Conservation (phyloP, 30 jellyfish, hydroid and myxozoan genomes). For the Pseudorhiza aurosa region DNA sequence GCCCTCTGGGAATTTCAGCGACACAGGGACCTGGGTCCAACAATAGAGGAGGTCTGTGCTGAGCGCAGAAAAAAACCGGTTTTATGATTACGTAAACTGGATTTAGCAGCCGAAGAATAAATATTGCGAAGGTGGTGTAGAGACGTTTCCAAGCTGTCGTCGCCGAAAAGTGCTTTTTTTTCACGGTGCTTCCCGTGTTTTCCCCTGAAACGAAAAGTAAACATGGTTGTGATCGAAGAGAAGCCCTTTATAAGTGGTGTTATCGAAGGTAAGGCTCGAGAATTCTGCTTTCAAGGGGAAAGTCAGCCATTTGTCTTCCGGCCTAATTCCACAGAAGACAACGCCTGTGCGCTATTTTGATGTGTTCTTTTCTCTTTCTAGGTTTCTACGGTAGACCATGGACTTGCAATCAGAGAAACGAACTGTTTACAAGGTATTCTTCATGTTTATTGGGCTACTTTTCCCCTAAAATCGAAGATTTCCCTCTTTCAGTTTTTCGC, state of each 20-base stretch:
- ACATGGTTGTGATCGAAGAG: conserved; percentile 92
- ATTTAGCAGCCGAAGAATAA: not conserved
- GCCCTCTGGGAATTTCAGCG: too few species aligned
- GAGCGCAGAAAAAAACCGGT: conserved; percentile 68
- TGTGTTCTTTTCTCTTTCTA: conserved; percentile 5
- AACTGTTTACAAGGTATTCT: conserved; percentile 79
- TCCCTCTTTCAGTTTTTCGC: too few species aligned
- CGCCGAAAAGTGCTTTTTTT: not conserved
- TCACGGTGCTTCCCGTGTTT: conserved; percentile 76
- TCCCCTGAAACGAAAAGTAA: not conserved
- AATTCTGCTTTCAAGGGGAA: too few species aligned
- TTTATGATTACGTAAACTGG: conserved; percentile 2
- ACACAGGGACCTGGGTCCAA: not conserved
- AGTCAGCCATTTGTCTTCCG: conserved; percentile 15
- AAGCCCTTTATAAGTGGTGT: conserved; percentile 91
- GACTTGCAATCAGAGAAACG: conserved; percentile 97
- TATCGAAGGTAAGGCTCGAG: conserved; percentile 81
- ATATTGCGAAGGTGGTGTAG: not conserved
- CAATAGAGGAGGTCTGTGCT: conserved; percentile 30
- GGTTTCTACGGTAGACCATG: conserved; percentile 99
- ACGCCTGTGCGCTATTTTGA: not conserved
- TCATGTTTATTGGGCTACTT: not conserved
- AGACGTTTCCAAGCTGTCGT: conserved; percentile 52
- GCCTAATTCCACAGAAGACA: conserved; percentile 1
- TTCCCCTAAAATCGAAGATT: not conserved